A percentile compares a stretch with the other conserved stretches of the same genome.
These are phyloP conservation scores for Sterna hirundo DNA, from an alignment of 2,113 vertebrate genomes.

Conservation along the genomic window DNA sequence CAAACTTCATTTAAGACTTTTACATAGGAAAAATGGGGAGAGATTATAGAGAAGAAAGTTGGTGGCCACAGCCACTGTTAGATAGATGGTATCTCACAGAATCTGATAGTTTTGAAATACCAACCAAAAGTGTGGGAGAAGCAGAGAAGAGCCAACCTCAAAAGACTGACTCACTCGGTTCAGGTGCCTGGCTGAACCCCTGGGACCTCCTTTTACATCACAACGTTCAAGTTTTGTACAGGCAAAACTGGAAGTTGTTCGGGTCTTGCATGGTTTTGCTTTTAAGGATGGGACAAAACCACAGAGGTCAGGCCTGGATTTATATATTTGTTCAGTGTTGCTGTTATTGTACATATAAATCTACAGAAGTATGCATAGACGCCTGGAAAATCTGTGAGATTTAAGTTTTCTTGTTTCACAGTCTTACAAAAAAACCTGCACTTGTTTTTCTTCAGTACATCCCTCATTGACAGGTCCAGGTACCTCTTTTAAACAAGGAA, in stretches of 20 bases:
- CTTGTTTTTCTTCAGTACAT: neutral
- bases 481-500: neutral
- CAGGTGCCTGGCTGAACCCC: neutral
- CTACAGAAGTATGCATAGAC: neutral
- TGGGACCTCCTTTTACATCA: neutral
- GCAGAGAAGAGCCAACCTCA: neutral
- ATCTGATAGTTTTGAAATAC: constrained; percentile 2
- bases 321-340: neutral
- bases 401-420: neutral
- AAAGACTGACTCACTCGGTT: neutral
- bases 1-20: constrained; percentile 75
- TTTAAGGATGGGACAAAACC: neutral
- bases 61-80: constrained; percentile 7
- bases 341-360: neutral
- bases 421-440: neutral
- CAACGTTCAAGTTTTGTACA: neutral
- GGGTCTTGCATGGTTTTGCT: neutral
- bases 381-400: neutral
- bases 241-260: neutral
- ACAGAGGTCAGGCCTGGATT: neutral
- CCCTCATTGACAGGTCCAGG: neutral
- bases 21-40: constrained; percentile 46
- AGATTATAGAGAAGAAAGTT: constrained; percentile 55
- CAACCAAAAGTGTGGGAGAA: neutral
- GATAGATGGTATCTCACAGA: neutral